Evolutionary conservation across 2,113 vertebrate genomes (phyloP), one percentile per base, ranked within the genome.

Genomic region (Sinocyclocheilus grahami): DNA sequence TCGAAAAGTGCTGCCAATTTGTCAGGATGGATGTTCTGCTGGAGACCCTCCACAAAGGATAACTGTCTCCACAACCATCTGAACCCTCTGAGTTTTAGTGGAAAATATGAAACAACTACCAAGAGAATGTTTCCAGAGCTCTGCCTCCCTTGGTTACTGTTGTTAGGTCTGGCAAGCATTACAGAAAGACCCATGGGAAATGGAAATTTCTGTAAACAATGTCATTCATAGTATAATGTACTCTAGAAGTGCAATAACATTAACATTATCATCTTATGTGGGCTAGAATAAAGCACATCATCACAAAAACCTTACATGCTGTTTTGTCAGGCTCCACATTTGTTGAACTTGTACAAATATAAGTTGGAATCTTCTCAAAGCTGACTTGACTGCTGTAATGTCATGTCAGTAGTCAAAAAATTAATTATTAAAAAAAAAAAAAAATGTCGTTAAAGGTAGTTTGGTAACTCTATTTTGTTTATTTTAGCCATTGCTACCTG

Each of bases 21-120:
- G 55, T 62, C 78, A 62, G 55, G 78, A 80, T 42, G n/a, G 58
- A 42, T 62, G 78, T n/a, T 58, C 5, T 58, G 53, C 27, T 22
- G 20, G 78, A 62, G 58, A 42, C 30, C 9, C 76, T 22, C 20
- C 30, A 4, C 69, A 72, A 37, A 3, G 33, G 7, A 37, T 33
- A 37, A 71, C 67, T 71, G 67, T 11, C 11, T 33, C 27, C 24
- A 78, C 14, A 37, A 22, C 51, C 4, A 13, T 55, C 48, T 55
- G 76, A 58, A 18, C 27, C 18, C 24, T 72, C 13, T 27, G 30
- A 4, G 46, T 78, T 53, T 78, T 33, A 39, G 20, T 8, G 33
- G 11, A 42, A 13, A 79, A 62, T 79, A 20, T n/a, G 20, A 62
- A 42, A 69, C 65, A 81, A 9, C 53, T 8, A 80, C 62, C 48